These are phyloP conservation scores for Miltochrista miniata DNA, from an alignment of 2,888 invertebrate species.

Conservation along the genomic window DNA sequence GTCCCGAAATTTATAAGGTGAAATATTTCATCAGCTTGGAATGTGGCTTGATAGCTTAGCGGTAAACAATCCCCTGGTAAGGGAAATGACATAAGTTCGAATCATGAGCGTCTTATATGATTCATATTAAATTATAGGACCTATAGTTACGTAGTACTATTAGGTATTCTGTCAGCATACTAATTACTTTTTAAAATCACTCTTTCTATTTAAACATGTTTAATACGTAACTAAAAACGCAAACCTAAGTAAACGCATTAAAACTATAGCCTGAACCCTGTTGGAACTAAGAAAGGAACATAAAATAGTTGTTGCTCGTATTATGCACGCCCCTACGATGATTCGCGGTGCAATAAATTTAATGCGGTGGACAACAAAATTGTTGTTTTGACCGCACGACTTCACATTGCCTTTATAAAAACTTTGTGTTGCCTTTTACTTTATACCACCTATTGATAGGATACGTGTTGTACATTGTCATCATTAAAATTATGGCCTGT, in stretches of 20 bases:
- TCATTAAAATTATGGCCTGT: slow-evolving; percentile 42
- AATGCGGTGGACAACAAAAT: slow-evolving; percentile 79
- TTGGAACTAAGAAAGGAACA: slow-evolving; percentile 64
- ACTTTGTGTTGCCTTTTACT: slow-evolving; percentile 54
- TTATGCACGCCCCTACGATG: slow-evolving; percentile 81
- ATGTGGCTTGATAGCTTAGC: too few species aligned
- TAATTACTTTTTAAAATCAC: too few species aligned
- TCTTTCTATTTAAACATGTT: slow-evolving; percentile 7
- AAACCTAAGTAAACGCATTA: slow-evolving; percentile 43
- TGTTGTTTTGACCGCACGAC: slow-evolving; percentile 78
- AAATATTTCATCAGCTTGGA: too few species aligned
- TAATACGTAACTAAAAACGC: slow-evolving; percentile 11
- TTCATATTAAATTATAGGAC: too few species aligned
- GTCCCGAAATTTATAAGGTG: too few species aligned
- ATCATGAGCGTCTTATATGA: too few species aligned
- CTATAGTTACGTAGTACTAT: too few species aligned
- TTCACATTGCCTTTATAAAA: slow-evolving; percentile 59
- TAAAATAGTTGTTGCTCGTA: slow-evolving; percentile 73
- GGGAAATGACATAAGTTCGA: too few species aligned
- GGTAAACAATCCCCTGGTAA: too few species aligned
- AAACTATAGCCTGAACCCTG: slow-evolving; percentile 57
- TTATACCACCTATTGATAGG: slow-evolving; percentile 58
- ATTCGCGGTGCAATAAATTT: slow-evolving; percentile 77
- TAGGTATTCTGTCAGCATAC: too few species aligned
- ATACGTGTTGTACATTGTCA: slow-evolving; percentile 54